Percentiles rank a stretch among this genome's conserved stretches.
These are phyloP conservation scores for Percopsis transmontana DNA, from an alignment of 2,113 vertebrate genomes.

Conservation along the genomic window DNA sequence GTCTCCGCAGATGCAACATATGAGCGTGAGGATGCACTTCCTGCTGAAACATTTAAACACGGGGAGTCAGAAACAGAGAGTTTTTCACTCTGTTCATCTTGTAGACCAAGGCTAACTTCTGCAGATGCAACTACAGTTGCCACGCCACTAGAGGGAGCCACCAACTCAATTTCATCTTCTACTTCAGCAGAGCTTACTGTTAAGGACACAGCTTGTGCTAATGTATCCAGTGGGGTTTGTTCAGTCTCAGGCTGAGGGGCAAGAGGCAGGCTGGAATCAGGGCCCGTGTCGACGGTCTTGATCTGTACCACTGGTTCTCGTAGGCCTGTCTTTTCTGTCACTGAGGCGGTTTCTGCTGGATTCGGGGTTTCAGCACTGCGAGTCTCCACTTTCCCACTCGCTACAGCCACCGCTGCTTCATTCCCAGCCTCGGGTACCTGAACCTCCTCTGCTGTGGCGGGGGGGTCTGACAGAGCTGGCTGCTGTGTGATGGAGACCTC, in stretches of 20 bases:
- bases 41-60: slow-evolving; percentile 20
- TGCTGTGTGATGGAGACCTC: not conserved
- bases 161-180: not conserved
- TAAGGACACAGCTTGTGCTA: slow-evolving; percentile 1
- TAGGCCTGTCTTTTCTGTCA: slow-evolving; percentile 1
- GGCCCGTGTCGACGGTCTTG: not conserved
- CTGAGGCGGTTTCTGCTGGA: not conserved
- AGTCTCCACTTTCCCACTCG: not conserved
- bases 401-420: not conserved
- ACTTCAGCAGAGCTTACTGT: not conserved
- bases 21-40: slow-evolving; percentile 27
- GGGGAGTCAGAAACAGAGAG: not conserved
- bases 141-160: slow-evolving; percentile 48
- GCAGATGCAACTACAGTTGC: not conserved
- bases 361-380: not conserved
- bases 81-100: not conserved
- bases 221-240: not conserved
- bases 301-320: not conserved
- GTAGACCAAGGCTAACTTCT: not conserved
- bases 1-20: slow-evolving; percentile 23
- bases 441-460: not conserved
- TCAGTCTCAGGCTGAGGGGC: not conserved
- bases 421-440: not conserved
- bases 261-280: not conserved
- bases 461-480: not conserved